Evolutionary conservation across 1,140 invertebrate genomes (phyloP).

Genomic region (Drosophila eugracilis): DNA sequence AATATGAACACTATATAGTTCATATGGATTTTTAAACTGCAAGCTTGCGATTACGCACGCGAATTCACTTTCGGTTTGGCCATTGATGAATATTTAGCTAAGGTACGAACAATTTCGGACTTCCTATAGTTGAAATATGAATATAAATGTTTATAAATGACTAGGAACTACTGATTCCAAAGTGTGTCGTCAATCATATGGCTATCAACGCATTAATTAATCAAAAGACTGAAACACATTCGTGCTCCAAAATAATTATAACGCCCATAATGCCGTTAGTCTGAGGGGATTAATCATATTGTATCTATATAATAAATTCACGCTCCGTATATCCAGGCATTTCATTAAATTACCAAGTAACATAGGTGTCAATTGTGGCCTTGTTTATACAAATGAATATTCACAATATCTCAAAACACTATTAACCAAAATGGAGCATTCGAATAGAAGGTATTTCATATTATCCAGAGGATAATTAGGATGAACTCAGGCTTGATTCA

Average conservation of each 20-base stretch:
- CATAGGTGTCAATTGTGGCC: conserved; percentile 51
- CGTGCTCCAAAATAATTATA: conserved; percentile 68
- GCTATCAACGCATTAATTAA: conserved; percentile 62
- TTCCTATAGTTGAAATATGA: conserved; percentile 20
- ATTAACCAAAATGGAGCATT: not conserved
- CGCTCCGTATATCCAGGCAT: conserved; percentile 3
- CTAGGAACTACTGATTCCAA: not conserved
- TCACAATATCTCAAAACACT: not conserved
- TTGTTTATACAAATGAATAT: not conserved
- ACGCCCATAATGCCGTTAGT: conserved; percentile 41
- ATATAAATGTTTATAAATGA: conserved; percentile 11
- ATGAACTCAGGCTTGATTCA: not conserved
- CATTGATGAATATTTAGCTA: conserved; percentile 4
- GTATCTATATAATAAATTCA: conserved; percentile 13
- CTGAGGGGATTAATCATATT: conserved; percentile 19
- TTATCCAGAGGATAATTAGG: not conserved
- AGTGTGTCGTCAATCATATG: conserved; percentile 46
- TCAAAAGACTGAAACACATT: conserved; percentile 57
- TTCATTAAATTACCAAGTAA: conserved; percentile 49
- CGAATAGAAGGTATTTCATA: no score
- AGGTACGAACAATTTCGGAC: not conserved
- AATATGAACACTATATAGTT: conserved; percentile 22
- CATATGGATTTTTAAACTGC: conserved; percentile 52
- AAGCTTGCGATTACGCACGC: conserved; percentile 31
- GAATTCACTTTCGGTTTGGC: conserved; percentile 13